phyloP scores from a whole-genome alignment of 2,113 vertebrate genomes.

The Glaucidium brasilianum region DNA sequence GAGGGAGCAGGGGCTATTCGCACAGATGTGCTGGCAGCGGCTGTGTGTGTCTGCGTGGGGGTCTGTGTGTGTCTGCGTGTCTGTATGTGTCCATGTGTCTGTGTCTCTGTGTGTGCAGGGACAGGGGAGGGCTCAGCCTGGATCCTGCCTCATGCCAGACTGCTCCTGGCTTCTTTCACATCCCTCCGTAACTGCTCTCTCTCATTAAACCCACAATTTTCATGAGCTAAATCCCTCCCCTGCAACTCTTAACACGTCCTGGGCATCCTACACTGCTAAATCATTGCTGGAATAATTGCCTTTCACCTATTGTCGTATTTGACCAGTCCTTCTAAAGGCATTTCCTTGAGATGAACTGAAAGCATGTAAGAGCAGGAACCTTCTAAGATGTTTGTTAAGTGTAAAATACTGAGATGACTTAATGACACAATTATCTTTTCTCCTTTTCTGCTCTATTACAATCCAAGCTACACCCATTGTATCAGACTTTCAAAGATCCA shows the following conservation, averaged over 20 bases:
- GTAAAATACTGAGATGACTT: neutral
- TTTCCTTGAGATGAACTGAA: neutral
- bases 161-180: accelerated
- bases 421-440: neutral
- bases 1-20: accelerated
- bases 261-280: neutral
- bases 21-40: neutral
- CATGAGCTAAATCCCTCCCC: neutral
- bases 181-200: neutral
- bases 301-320: neutral
- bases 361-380: neutral
- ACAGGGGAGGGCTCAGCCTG: neutral
- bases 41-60: too few species aligned
- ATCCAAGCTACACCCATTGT: neutral
- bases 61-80: too few species aligned
- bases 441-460: neutral
- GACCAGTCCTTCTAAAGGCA: neutral
- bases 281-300: neutral
- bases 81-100: neutral
- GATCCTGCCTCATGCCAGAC: neutral
- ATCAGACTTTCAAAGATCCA: neutral
- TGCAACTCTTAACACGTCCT: neutral
- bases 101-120: neutral
- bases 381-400: neutral
- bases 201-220: neutral